Base-by-base conservation (phyloP, 2,888 invertebrate species). In the Lissonota sp. region DNA sequence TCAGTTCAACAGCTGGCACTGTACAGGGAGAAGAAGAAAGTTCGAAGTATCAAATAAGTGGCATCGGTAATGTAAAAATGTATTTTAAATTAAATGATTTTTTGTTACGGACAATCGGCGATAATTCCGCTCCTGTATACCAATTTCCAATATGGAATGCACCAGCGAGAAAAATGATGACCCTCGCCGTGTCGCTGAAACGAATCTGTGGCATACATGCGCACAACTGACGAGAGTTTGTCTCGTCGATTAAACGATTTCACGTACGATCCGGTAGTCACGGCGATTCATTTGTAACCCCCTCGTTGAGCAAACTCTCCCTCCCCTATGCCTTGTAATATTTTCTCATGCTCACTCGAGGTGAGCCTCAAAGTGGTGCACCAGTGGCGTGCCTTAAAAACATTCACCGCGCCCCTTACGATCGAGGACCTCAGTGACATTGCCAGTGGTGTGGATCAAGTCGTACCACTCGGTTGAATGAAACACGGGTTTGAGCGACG, bases 21-120 rank as follows among this genome's bases (percentile, higher is more conserved):
- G 0, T 97, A 96, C 89, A 94, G 94, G 87, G 98, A 98, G 90
- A 94, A 94, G 87, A 97, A 96, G 92, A 96, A 95, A 92, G 94
- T 98, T 55, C 95, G 96, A 87, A 97, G 97, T 89, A 93, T 95
- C 88, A 92, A 90, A 86, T 37, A 67, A 55, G 39, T 39, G 53
- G 26, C 8, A 60, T 6, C 12, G 7, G 3, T 16, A 53, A 57
- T n/a, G 60, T 77, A 58, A 14, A 7, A 57, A 71, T 62, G 26
- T 10, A 51, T 57, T 51, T 75, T 44, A 62, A 51, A 64, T 46
- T 53, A 62, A 71, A 79, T 16, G 10, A 73, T 60, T 64, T 60
- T 67, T n/a, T 14, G 8, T 44, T 46, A 16, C 14, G 3, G 14
- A 58, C 53, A 6, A 8, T 70, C 39, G 12, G 37, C 67, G 16